Evolutionary conservation across 2,888 invertebrate species (phyloP), one percentile per base, ranked within the genome.

Genomic region (Lasioglossum oenotherae): DNA sequence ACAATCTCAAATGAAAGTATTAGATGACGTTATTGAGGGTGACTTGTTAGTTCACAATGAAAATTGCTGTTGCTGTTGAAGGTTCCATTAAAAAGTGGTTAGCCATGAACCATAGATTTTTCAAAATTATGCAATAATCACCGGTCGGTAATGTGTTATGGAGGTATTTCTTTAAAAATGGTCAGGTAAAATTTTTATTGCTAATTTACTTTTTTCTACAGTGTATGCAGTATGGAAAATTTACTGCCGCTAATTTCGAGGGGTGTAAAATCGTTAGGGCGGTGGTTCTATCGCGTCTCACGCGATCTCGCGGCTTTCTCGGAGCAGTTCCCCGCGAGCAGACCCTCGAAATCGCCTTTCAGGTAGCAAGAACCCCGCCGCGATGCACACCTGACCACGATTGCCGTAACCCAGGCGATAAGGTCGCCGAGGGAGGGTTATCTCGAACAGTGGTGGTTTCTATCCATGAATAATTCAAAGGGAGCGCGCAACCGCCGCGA

Each of bases 381-480:
- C 80, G 86, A 86, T 86, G 84, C 82, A 87, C 87, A 87, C 87
- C 90, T 88, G 92, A 91, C 89, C 84, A 75, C 82, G 84, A 86
- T 83, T 84, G 84, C 80, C 81, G 85, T 84, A 88, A 87, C 83
- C 79, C 81, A 85, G 81, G 86, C 91, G 93, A 93, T 92, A 93
- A 92, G 91, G 88, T 90, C 84, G 87, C 82, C 91, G 88, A 91
- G 93, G 91, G 91, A 88, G 88, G 86, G 88, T 92, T 93, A 93
- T 92, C 93, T 91, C 87, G 86, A 83, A 82, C 87, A 80, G 81
- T 87, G 81, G 88, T 89, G 85, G 87, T 84, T 81, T 41, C 88
- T 84, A 91, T 87, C 80, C 90, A 92, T 93, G 93, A 92, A 93
- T 93, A 93, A 93, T 92, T 91, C 93, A 93, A 84, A 80, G 67